Percentiles rank a stretch among this genome's conserved stretches.
Evolutionary conservation across 1,140 invertebrate species (phyloP).

Genomic region (Drosophila obscura): DNA sequence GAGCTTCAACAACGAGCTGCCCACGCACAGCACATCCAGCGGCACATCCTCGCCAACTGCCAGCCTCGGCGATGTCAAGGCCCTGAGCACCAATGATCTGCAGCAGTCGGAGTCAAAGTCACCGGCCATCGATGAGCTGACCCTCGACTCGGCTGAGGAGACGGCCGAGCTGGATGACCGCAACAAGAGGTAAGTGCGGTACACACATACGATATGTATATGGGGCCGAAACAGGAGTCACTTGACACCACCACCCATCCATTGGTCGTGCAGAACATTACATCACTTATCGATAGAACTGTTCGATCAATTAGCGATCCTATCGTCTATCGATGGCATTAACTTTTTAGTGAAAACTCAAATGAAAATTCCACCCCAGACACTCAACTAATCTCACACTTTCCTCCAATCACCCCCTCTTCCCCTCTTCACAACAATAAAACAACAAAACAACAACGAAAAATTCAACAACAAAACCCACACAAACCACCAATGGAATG

Average conservation of each 20-base stretch:
- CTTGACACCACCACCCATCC: neutral
- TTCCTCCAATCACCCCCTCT: slow-evolving; percentile 5
- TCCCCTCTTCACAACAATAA: slow-evolving; percentile 14
- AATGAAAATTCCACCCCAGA: neutral
- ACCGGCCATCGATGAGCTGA: slow-evolving; percentile 85
- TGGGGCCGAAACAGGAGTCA: neutral
- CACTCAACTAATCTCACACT: slow-evolving; percentile 45
- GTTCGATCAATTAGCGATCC: too few relatives aligned
- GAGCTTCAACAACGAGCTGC: slow-evolving; percentile 84
- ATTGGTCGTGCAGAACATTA: slow-evolving; percentile 1
- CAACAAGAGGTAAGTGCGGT: slow-evolving; percentile 87
- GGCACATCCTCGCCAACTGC: slow-evolving; percentile 5
- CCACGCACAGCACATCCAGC: slow-evolving; percentile 29
- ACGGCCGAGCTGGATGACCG: slow-evolving; percentile 89
- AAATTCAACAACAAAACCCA: slow-evolving; percentile 15
- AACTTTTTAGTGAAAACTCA: neutral
- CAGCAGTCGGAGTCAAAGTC: slow-evolving; percentile 84
- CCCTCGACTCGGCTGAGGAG: slow-evolving; percentile 86
- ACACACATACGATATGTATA: too few relatives aligned
- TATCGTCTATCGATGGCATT: neutral
- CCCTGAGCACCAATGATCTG: slow-evolving; percentile 72
- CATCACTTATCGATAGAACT: neutral
- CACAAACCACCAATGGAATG: slow-evolving; percentile 5
- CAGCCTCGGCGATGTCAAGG: slow-evolving; percentile 49
- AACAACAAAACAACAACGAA: slow-evolving; percentile 17